Evolutionary conservation across 2,113 vertebrate genomes (phyloP).

Genomic region (Actinemys pallida): DNA sequence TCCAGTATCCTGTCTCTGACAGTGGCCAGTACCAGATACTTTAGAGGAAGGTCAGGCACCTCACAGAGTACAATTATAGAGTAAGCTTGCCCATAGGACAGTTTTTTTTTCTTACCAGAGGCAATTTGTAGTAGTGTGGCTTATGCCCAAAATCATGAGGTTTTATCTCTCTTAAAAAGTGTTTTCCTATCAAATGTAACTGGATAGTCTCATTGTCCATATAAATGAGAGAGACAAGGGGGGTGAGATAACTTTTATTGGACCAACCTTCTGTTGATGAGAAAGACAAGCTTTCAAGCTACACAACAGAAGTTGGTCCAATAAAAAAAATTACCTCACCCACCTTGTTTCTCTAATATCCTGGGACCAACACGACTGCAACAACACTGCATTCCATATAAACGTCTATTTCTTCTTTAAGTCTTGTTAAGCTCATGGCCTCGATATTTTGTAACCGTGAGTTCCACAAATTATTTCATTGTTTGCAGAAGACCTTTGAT

Average conservation of each 20-base stretch:
- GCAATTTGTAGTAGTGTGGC: neutral
- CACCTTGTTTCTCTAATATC: neutral
- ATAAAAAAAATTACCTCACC: neutral
- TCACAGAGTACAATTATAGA: neutral
- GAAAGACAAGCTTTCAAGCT: too few relatives aligned
- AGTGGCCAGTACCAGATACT: neutral
- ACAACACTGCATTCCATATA: neutral
- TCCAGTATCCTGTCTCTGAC: neutral
- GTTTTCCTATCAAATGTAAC: neutral
- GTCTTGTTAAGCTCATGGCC: neutral
- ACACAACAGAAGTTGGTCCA: neutral
- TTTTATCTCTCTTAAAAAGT: neutral
- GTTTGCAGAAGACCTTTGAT: neutral
- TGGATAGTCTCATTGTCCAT: neutral
- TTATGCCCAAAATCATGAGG: neutral
- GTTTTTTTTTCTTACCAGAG: slow-evolving; percentile 4
- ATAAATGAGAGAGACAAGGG: neutral
- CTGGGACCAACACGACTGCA: neutral
- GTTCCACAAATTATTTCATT: neutral
- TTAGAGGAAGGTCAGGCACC: neutral
- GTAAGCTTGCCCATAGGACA: neutral
- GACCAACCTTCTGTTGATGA: too few relatives aligned
- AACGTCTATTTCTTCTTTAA: neutral
- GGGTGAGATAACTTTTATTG: too few relatives aligned
- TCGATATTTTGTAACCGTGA: neutral